Evolutionary conservation across 2,113 vertebrate species (phyloP).

Genomic region (Bubo scandiacus): DNA sequence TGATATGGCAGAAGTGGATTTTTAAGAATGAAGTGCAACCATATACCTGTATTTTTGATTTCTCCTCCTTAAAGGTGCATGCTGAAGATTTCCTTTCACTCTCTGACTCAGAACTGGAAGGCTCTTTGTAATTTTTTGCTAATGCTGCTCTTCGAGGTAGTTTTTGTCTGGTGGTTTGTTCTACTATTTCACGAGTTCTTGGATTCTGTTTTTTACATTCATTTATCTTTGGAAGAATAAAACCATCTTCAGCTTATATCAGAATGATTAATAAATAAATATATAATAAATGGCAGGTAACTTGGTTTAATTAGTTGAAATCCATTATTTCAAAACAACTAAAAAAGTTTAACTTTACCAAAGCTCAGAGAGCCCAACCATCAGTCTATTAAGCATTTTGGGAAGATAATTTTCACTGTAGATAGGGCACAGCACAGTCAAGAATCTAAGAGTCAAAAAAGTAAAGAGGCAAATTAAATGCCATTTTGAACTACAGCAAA

Average conservation of each 20-base stretch:
- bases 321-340: neutral
- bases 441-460: neutral
- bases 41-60: conserved; percentile 47
- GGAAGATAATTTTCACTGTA: neutral
- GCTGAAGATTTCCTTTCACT: conserved; percentile 12
- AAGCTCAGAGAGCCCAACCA: neutral
- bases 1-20: neutral
- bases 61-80: neutral
- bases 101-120: conserved; percentile 77
- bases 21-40: neutral
- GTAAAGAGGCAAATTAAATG: neutral
- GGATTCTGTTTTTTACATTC: neutral
- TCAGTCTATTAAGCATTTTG: neutral
- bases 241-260: neutral
- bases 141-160: conserved; percentile 76
- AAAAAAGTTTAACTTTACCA: neutral
- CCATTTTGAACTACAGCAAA: neutral
- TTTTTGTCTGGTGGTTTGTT: conserved; percentile 48
- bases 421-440: neutral
- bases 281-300: neutral
- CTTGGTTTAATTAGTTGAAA: neutral
- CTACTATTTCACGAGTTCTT: neutral
- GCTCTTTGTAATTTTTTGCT: conserved; percentile 84
- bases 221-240: conserved; percentile 54
- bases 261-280: neutral